A percentile compares a stretch with the other conserved stretches of the same genome.
phyloP scores from a whole-genome alignment of 2,888 invertebrate genomes.

The Diplolepis rosae region DNA sequence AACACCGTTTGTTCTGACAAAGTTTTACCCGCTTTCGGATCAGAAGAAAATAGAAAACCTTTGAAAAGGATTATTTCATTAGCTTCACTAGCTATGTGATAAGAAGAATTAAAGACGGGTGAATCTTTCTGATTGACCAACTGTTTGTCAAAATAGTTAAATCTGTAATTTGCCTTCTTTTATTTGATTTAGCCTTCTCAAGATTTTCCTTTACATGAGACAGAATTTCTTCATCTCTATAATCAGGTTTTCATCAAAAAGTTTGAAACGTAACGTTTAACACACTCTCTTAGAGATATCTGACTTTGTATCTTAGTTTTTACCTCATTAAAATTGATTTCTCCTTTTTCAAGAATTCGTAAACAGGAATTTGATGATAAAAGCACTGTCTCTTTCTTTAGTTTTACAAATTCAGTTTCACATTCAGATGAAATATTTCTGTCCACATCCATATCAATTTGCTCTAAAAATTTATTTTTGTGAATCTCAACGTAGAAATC shows the following conservation, averaged over 20 bases:
- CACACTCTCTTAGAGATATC: not conserved
- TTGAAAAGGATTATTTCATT: not conserved
- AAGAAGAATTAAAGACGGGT: not conserved
- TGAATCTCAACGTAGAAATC: not conserved
- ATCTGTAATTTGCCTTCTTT: not conserved
- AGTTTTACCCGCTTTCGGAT: not conserved
- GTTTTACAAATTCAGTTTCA: slow-evolving; percentile 54
- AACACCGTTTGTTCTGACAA: not conserved
- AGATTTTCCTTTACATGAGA: not conserved
- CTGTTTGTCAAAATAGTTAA: not conserved
- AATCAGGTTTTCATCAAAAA: not conserved
- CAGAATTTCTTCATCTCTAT: not conserved
- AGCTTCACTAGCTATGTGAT: not conserved
- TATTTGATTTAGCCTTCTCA: not conserved
- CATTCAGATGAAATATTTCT: slow-evolving; percentile 10
- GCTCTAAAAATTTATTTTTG: not conserved
- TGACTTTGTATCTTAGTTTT: not conserved
- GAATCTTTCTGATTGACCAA: slow-evolving; percentile 10
- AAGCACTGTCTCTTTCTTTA: not conserved
- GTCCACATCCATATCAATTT: not conserved
- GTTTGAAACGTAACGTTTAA: not conserved
- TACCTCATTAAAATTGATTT: no score
- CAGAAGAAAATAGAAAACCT: not conserved
- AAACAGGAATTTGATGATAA: not conserved
- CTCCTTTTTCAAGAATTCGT: no score